Conservation (phyloP, 2,113 vertebrate species). For the Taurulus bubalis region DNA sequence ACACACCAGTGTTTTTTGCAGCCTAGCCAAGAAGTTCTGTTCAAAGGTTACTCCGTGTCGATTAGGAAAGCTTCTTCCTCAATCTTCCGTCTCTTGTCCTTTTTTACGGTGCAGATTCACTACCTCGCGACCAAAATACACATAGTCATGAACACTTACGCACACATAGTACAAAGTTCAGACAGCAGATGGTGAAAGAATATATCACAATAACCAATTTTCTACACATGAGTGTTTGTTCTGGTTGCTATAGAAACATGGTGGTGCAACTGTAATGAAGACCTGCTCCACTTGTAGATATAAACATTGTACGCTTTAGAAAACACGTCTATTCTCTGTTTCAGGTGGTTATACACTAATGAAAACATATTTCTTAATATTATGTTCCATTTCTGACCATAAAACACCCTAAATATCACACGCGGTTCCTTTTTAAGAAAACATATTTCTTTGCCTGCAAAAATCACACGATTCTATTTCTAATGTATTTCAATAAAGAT, state of each 20-base stretch:
- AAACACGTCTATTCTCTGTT: background rate
- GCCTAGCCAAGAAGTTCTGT: too few species aligned
- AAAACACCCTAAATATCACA: background rate
- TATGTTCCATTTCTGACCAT: background rate
- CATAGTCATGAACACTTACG: background rate
- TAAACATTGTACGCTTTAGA: background rate
- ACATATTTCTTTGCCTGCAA: too few species aligned
- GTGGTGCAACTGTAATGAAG: background rate
- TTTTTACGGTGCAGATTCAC: conserved; percentile 30
- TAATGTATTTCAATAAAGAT: background rate
- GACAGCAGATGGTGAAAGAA: background rate
- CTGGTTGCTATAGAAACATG: background rate
- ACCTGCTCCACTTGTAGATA: background rate
- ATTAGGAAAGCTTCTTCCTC: conserved; percentile 19
- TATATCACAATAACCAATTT: background rate
- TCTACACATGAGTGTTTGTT: background rate
- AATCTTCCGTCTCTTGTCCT: background rate
- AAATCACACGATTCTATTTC: too few species aligned
- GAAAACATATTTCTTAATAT: background rate
- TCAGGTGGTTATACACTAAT: background rate
- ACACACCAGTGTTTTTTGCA: background rate
- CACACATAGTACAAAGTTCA: background rate
- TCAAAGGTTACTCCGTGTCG: conserved; percentile 17
- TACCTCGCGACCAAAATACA: background rate
- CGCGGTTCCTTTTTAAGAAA: background rate